A percentile compares a stretch with the other conserved stretches of the same genome.
phyloP scores from a whole-genome alignment of 2,113 vertebrate species.

The Phyllostomus hastatus region DNA sequence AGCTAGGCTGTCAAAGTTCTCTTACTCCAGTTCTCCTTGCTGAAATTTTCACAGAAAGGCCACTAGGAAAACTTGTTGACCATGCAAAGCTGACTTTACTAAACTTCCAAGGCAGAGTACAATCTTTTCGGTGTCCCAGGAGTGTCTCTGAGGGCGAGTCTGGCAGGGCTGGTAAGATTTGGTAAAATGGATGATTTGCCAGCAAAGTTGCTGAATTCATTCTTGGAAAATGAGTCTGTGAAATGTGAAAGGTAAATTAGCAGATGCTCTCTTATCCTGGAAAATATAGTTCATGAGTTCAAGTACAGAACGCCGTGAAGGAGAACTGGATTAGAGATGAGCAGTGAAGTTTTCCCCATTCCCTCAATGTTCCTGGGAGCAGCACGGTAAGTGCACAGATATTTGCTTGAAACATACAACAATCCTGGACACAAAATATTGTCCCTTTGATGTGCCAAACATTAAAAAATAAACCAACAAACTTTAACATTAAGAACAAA shows the following conservation, averaged over 20 bases:
- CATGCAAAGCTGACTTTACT: neutral
- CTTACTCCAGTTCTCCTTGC: neutral
- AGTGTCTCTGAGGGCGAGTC: neutral
- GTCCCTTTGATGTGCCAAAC: slow-evolving; percentile 26
- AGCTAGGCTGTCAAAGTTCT: neutral
- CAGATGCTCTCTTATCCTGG: neutral
- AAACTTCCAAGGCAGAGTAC: neutral
- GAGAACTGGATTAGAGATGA: slow-evolving; percentile 43
- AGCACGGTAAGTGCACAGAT: neutral
- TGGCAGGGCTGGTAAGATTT: neutral
- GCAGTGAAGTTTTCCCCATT: neutral
- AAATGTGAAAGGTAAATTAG: neutral
- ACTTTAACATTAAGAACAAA: slow-evolving; percentile 10
- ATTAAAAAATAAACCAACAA: slow-evolving; percentile 5
- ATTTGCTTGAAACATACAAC: slow-evolving; percentile 42
- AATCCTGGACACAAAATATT: neutral
- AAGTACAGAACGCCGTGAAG: slow-evolving; percentile 25
- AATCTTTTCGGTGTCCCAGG: neutral
- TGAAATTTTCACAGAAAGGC: neutral
- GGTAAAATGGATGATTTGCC: neutral
- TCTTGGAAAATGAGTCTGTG: neutral
- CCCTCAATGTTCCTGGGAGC: neutral
- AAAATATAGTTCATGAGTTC: slow-evolving; percentile 1
- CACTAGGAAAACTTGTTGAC: neutral
- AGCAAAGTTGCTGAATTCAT: neutral